Percentiles rank a stretch among this genome's conserved stretches.
These are phyloP conservation scores for Parazoanthus swiftii DNA, from an alignment of 92 coral and sea anemone genomes.

Conservation along the genomic window DNA sequence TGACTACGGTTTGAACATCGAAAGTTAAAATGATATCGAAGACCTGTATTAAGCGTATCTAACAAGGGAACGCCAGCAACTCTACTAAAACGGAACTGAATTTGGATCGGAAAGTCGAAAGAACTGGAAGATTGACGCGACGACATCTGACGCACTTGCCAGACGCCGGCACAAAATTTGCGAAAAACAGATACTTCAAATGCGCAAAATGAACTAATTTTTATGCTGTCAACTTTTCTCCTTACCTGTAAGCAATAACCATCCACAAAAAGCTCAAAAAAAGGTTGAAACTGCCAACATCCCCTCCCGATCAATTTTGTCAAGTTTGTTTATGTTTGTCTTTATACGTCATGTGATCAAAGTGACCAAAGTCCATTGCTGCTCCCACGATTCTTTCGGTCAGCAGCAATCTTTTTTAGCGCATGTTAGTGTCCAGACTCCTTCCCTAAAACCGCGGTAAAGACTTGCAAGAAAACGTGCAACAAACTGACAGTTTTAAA, in stretches of 20 bases:
- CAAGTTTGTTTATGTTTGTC: not conserved
- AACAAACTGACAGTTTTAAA: not conserved
- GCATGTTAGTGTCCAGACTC: constrained; percentile 35
- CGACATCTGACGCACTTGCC: too few relatives aligned
- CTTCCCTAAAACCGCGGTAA: not conserved
- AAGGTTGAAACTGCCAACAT: not conserved
- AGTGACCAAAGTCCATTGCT: not conserved
- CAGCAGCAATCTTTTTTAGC: constrained; percentile 12
- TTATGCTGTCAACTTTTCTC: not conserved
- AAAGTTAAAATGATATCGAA: not conserved
- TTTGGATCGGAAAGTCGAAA: too few relatives aligned
- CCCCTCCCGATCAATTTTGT: not conserved
- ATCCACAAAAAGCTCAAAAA: not conserved
- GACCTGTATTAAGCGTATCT: too few relatives aligned
- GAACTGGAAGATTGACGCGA: too few relatives aligned
- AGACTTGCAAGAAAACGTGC: constrained; percentile 10
- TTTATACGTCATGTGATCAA: constrained; percentile 21
- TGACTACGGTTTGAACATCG: not conserved
- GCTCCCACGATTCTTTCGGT: not conserved
- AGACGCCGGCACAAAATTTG: too few relatives aligned
- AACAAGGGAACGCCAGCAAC: not conserved
- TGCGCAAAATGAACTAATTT: too few relatives aligned
- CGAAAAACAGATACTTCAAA: too few relatives aligned
- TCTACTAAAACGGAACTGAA: not conserved
- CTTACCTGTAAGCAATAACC: not conserved